Evolutionary conservation across 92 coral and sea anemone genomes (phyloP), one percentile per base, ranked within the genome.

Genomic region (Isaurus tuberculatus): DNA sequence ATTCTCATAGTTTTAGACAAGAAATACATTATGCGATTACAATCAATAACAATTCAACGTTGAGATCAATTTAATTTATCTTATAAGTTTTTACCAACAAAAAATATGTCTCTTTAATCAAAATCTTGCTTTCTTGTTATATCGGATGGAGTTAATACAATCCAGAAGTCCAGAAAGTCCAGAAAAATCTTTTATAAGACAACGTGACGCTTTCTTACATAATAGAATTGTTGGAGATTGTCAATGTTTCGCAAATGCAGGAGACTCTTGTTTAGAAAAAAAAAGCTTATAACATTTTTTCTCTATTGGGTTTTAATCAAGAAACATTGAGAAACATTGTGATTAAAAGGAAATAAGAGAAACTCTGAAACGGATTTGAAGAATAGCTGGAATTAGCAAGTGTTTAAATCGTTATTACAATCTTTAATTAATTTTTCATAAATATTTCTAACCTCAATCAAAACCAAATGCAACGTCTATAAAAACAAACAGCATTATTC

Each of bases 291-390:
- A 44, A 72, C 5, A 16, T n/a, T n/a, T 44, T 72, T 72, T 55
- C 26, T 44, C 53, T 28, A 22, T 49, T 25, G 44, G 34, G 15
- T 46, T 28, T 8, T 72, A 44, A 72, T 72, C 60, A 72, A 27
- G 34, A 72, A 28, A 33, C 29, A 72, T 43, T 72, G 53, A 72
- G 23, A 46, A 72, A 9, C 29, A n/a, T 16, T 34, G 78, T 70
- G 36, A 29, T 7, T 15, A 43, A 10, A 43, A 44, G 78, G 78
- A 72, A 44, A 72, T 27, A 25, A 36, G 27, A 5, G n/a, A 32
- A 19, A 15, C 60, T 16, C 36, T n/a, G 44, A 42, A 44, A 72
- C 0, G 14, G 34, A 15, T 0, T 19, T n/a, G 9, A 3, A 0
- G 74, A 15, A 20, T 19, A 36, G 46, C 15, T 13, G 36, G 49